A percentile compares a stretch with the other conserved stretches of the same genome.
Conservation (phyloP, 2,113 vertebrate species). For the Pteropus alecto region DNA sequence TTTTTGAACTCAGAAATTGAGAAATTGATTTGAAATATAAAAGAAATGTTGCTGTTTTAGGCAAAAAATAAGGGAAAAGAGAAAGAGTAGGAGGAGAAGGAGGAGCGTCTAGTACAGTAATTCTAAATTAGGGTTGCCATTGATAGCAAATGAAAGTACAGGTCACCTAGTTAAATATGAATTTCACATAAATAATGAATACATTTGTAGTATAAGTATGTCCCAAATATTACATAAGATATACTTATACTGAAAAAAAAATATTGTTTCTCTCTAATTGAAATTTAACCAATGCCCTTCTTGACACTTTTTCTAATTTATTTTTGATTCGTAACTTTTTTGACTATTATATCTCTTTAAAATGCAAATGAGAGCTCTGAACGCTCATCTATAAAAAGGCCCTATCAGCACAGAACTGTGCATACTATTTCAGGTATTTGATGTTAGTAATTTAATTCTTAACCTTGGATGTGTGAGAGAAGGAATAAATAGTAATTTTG, state of each 20-base stretch:
- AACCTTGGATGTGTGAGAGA: neutral
- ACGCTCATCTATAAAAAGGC: neutral
- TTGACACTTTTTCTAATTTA: neutral
- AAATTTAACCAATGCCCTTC: neutral
- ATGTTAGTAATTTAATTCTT: neutral
- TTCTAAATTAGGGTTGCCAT: neutral
- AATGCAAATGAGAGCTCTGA: neutral
- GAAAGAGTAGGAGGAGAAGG: neutral
- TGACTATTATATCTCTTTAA: neutral
- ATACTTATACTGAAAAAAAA: neutral
- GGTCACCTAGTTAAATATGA: neutral
- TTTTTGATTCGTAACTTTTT: neutral
- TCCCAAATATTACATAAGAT: neutral
- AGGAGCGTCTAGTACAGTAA: neutral
- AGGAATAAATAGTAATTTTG: neutral
- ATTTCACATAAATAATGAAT: neutral
- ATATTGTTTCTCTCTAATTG: neutral
- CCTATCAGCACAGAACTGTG: neutral
- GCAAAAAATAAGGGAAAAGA: neutral
- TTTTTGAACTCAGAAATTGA: neutral
- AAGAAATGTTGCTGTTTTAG: neutral
- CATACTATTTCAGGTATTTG: neutral
- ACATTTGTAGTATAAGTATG: neutral
- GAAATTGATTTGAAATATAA: constrained; percentile 8
- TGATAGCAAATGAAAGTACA: neutral